A percentile compares a stretch with the other conserved stretches of the same genome.
Conservation (phyloP, 1,140 invertebrate genomes). For the Drosophila virilis region DNA sequence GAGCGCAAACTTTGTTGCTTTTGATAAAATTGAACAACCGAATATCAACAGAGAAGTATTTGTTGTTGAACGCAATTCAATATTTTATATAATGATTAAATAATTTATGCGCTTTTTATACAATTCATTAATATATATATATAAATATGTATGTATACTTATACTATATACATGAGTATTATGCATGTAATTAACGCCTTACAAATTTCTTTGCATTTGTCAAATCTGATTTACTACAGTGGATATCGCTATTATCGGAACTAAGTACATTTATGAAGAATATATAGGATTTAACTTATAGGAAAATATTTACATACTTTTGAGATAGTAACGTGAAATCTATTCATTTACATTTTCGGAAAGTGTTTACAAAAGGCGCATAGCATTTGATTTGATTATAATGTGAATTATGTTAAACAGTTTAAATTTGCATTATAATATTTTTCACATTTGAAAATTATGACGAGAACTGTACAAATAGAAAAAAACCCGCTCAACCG, state of each 20-base stretch:
- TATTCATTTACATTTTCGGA: neutral
- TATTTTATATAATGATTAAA: slow-evolving; percentile 32
- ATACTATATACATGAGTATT: slow-evolving; percentile 30
- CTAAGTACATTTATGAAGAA: slow-evolving; percentile 1
- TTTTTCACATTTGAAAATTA: neutral
- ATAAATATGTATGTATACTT: slow-evolving; percentile 15
- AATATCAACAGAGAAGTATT: slow-evolving; percentile 16
- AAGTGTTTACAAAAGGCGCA: too few relatives aligned
- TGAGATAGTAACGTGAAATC: neutral
- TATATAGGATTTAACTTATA: neutral
- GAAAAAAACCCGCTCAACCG: slow-evolving; percentile 4
- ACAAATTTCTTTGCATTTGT: slow-evolving; percentile 44
- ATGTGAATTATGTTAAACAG: neutral
- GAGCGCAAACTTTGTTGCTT: slow-evolving; percentile 22
- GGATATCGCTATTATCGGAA: slow-evolving; percentile 37
- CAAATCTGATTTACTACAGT: slow-evolving; percentile 41
- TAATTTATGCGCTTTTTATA: slow-evolving; percentile 34
- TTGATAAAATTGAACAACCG: slow-evolving; percentile 8
- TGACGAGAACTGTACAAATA: slow-evolving; percentile 3
- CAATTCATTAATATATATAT: slow-evolving; percentile 38
- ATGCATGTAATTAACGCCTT: slow-evolving; percentile 59
- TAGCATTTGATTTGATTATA: neutral
- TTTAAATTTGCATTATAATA: neutral
- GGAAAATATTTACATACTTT: slow-evolving; percentile 18
- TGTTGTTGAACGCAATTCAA: slow-evolving; percentile 14